These are phyloP conservation scores for Fistularia commersonii DNA, from an alignment of 2,797 vertebrate genomes.

Conservation along the genomic window DNA sequence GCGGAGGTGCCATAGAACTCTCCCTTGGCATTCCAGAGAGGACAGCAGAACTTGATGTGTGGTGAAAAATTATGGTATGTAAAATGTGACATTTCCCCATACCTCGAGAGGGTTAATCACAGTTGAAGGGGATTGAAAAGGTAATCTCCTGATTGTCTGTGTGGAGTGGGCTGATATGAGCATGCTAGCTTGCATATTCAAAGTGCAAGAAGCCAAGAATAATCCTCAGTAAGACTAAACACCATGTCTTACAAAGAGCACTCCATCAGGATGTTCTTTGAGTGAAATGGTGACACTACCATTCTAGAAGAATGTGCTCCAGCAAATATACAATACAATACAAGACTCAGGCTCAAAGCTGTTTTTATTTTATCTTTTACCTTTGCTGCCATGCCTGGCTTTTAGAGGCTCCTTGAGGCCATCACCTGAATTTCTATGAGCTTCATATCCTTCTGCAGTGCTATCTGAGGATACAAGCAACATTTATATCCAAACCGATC, in stretches of 20 bases:
- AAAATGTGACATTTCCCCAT: constrained; percentile 78
- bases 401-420: constrained; percentile 34
- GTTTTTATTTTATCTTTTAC: constrained; percentile 44
- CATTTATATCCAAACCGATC: constrained; percentile 56
- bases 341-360: constrained; percentile 31
- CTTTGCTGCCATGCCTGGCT: constrained; percentile 42
- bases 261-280: constrained; percentile 35
- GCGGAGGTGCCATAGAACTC: constrained; percentile 17
- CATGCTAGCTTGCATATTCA: constrained; percentile 62
- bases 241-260: constrained; percentile 32
- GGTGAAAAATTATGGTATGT: constrained; percentile 76
- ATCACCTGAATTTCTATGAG: constrained; percentile 65
- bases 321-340: constrained; percentile 54
- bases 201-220: constrained; percentile 38
- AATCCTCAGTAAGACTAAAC: constrained; percentile 33
- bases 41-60: constrained; percentile 44
- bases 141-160: constrained; percentile 56
- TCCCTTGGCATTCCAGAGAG: constrained; percentile 56
- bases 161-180: constrained; percentile 47
- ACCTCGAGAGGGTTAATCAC: constrained; percentile 70
- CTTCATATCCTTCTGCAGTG: constrained; percentile 50
- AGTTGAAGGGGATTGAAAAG: constrained; percentile 69
- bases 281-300: constrained; percentile 23
- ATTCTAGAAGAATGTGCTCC: constrained; percentile 43
- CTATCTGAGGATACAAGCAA: constrained; percentile 61